These are phyloP conservation scores for Daboia siamensis DNA, from an alignment of 2,113 vertebrate species.

Conservation along the genomic window DNA sequence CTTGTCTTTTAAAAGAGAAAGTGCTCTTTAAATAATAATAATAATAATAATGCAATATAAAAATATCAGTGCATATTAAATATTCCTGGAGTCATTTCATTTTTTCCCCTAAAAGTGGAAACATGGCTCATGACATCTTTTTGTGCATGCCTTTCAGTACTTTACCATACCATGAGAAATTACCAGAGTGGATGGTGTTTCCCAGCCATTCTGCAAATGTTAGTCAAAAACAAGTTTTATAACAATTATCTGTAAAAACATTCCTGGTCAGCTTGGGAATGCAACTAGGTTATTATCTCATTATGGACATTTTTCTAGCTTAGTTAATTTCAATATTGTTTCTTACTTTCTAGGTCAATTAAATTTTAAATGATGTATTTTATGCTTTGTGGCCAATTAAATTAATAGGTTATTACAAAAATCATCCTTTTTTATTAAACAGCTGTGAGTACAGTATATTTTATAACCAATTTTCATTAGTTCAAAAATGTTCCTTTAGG, in stretches of 20 bases:
- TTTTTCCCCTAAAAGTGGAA: constrained; percentile 59
- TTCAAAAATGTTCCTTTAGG: constrained; percentile 93
- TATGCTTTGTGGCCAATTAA: constrained; percentile 99
- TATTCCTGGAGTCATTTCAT: constrained; percentile 28
- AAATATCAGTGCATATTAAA: constrained; percentile 46
- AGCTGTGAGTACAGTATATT: constrained; percentile 96
- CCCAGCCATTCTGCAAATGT: constrained; percentile 51
- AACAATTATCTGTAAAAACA: constrained; percentile 75
- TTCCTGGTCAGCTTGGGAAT: constrained; percentile 70
- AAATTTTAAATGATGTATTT: constrained; percentile 96
- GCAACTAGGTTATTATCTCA: constrained; percentile 83
- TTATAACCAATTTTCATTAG: constrained; percentile 98
- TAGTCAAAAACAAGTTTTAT: constrained; percentile 70
- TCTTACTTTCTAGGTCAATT: constrained; percentile 98
- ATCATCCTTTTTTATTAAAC: constrained; percentile 97
- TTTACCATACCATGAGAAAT: constrained; percentile 57
- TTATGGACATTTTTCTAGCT: constrained; percentile 82
- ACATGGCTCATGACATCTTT: constrained; percentile 47
- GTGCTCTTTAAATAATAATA: constrained; percentile 22
- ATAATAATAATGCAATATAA: constrained; percentile 44
- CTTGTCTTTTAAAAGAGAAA: constrained; percentile 57
- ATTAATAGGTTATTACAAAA: constrained; percentile 98
- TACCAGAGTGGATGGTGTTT: constrained; percentile 53
- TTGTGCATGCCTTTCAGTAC: constrained; percentile 45
- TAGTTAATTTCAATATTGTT: constrained; percentile 92